phyloP scores from a whole-genome alignment of 2,888 invertebrate genomes.

The Thymelicus lineola region DNA sequence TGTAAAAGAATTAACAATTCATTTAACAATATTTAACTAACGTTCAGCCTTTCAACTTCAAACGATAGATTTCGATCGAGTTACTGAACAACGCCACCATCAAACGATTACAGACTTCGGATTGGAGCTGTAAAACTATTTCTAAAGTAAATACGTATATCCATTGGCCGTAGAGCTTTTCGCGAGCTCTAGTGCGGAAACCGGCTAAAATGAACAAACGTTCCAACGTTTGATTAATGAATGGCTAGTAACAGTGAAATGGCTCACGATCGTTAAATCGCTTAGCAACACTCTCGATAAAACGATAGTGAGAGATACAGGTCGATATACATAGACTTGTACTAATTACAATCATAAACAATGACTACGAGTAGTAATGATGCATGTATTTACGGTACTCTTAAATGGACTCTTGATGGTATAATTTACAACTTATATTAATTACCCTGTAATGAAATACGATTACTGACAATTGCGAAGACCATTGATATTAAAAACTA shows the following conservation, averaged over 20 bases:
- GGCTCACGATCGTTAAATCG: slow-evolving; percentile 44
- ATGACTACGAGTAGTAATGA: too few relatives aligned
- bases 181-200: slow-evolving; percentile 50
- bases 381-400: not conserved
- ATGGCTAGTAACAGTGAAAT: slow-evolving; percentile 66
- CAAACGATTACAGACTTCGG: slow-evolving; percentile 13
- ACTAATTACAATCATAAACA: not conserved
- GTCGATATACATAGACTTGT: not conserved
- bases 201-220: slow-evolving; percentile 43
- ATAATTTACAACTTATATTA: not conserved
- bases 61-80: slow-evolving; percentile 14
- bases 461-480: not conserved
- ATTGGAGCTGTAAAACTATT: slow-evolving; percentile 17
- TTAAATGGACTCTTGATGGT: not conserved
- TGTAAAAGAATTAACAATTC: too few relatives aligned
- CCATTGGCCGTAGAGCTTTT: slow-evolving; percentile 39
- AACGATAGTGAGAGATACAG: not conserved
- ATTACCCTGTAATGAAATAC: not conserved
- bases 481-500: too few relatives aligned
- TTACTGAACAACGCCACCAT: slow-evolving; percentile 9
- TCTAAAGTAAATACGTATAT: slow-evolving; percentile 21
- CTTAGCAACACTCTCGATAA: slow-evolving; percentile 35
- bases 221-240: slow-evolving; percentile 60
- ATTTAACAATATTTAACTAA: too few relatives aligned
- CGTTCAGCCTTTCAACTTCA: not conserved